Evolutionary conservation across 2,888 invertebrate species (phyloP), one percentile per base, ranked within the genome.

Genomic region (Hylaea fasciaria): DNA sequence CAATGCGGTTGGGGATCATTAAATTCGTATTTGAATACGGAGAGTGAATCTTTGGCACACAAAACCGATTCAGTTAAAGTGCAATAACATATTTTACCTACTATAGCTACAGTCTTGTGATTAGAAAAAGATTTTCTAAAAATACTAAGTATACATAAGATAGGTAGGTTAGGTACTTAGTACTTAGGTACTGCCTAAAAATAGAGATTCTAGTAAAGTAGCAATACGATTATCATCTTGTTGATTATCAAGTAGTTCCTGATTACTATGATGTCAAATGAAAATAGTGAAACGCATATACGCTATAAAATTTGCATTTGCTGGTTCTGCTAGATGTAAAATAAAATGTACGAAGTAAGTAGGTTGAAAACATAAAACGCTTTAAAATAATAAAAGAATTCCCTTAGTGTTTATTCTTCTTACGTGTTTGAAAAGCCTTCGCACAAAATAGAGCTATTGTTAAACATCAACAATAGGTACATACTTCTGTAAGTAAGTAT

Each of bases 321-420:
- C 10, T 32, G 9, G 7, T 32, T 32, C 32, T 1, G 32, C 32
- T 32, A 32, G 10, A 32, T 32, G 9, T 9, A 32, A 32, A 32
- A 32, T 1, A 32, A 32, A 32, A 32, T 22, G 5, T 22, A 22
- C 3, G 22, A 22, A 22, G 5, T 32, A 32, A 9, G 32, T 8
- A 9, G 10, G 10, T 32, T 32, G 10, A 4, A 7, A 2, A 12
- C 10, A 12, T 37, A 37, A 12, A 12, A 37, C 8, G 8, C n/a
- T 40, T 13, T 46, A 29, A n/a, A 29, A 13, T 13, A 29, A 29
- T 29, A 29, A 29, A n/a, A 16, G 17, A 35, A 41, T 35, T 50
- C 48, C 50, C 50, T 60, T 74, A 73, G 48, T 75, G 74, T 12
- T 63, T 78, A n/a, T 60, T 78, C 49, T 75, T 66, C 57, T 73